phyloP scores from a whole-genome alignment of 64 coral and sea anemone species.

The Montipora capricornis region DNA sequence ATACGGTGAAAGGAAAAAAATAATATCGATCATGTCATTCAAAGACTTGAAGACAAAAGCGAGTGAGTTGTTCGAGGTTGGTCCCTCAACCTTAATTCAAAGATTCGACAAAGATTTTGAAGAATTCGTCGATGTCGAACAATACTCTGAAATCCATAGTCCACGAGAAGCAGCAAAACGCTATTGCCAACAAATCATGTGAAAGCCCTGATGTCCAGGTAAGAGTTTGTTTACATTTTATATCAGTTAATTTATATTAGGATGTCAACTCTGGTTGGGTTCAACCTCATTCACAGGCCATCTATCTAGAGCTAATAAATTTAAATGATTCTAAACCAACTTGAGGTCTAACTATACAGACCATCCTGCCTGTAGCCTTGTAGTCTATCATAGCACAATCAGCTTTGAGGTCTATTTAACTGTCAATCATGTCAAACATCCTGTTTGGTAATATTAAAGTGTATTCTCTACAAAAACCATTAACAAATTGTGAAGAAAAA shows the following conservation, averaged over 20 bases:
- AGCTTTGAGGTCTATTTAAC: not conserved
- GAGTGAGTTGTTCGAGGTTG: too few species aligned
- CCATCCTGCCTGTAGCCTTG: not conserved
- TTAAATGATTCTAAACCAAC: not conserved
- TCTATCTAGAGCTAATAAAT: conserved; percentile 8
- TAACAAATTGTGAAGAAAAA: not conserved
- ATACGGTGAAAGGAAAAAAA: too few species aligned
- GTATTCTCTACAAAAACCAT: conserved; percentile 8
- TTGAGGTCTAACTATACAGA: conserved; percentile 7
- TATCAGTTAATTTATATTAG: conserved; percentile 9
- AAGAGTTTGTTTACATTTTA: conserved; percentile 8
- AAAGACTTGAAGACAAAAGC: too few species aligned
- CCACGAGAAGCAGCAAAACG: not conserved
- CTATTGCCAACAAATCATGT: conserved; percentile 2
- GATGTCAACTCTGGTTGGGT: conserved; percentile 1
- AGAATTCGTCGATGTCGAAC: too few species aligned
- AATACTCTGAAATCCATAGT: too few species aligned
- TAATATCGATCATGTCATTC: too few species aligned
- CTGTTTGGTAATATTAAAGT: conserved; percentile 3
- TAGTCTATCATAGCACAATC: conserved; percentile 7
- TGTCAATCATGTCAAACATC: conserved; percentile 1
- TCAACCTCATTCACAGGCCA: conserved; percentile 6
- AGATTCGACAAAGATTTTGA: too few species aligned
- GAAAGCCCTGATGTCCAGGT: conserved; percentile 1
- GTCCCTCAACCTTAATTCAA: too few species aligned